A percentile compares a stretch with the other conserved stretches of the same genome.
These are phyloP conservation scores for Parasteatoda lunata DNA, from an alignment of 2,888 invertebrate species.

Conservation along the genomic window DNA sequence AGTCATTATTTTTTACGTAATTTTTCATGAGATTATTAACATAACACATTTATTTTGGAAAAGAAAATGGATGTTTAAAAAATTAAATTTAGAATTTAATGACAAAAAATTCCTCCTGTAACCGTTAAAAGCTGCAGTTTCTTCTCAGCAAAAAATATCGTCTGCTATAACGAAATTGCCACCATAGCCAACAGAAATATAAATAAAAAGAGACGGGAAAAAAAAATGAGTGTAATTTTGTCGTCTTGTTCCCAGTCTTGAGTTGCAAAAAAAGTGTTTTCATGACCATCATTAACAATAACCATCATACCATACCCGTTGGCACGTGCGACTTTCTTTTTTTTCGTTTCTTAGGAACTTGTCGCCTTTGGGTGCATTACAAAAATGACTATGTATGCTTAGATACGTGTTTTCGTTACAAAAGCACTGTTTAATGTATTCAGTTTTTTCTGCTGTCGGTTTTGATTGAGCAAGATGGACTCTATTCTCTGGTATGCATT, in stretches of 20 bases:
- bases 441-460: too few relatives aligned
- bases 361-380: background rate
- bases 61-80: background rate
- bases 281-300: slow-evolving; percentile 2
- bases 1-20: too few relatives aligned
- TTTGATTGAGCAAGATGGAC: too few relatives aligned
- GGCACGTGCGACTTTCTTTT: background rate
- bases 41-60: background rate
- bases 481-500: too few relatives aligned
- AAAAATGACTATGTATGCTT: too few relatives aligned
- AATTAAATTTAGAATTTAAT: background rate
- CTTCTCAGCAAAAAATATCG: background rate
- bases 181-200: background rate
- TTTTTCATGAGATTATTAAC: too few relatives aligned
- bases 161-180: background rate
- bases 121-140: background rate
- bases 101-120: background rate
- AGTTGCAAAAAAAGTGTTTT: background rate
- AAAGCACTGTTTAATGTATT: too few relatives aligned
- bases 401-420: too few relatives aligned
- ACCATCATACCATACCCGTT: slow-evolving; percentile 2
- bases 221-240: background rate
- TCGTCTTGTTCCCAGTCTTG: background rate
- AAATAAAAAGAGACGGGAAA: background rate
- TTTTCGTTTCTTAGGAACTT: background rate